Conservation (phyloP, 2,113 vertebrate species). For the Sterrhoptilus dennistouni region DNA sequence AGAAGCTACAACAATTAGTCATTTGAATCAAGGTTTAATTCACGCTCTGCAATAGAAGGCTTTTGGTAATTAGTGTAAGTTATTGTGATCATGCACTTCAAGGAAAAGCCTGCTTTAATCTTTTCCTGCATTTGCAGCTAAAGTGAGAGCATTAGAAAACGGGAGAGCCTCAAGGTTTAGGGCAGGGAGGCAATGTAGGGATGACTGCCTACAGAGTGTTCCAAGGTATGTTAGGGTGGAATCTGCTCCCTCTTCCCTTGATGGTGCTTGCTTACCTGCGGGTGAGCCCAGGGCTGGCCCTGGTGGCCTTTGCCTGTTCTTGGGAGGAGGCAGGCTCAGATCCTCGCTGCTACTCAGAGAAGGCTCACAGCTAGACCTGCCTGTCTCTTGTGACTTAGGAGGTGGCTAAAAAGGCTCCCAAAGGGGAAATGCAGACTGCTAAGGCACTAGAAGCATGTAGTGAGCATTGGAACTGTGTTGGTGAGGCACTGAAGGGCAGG, state of each 20-base stretch:
- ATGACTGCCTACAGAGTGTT: background rate
- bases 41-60: constrained; percentile 33
- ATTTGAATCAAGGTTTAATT: constrained; percentile 58
- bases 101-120: background rate
- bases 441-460: accelerated
- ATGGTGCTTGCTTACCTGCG: background rate
- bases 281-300: background rate
- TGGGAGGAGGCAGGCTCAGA: background rate
- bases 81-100: constrained; percentile 45
- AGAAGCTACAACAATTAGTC: constrained; percentile 43
- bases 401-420: background rate
- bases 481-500: constrained; percentile 2
- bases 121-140: background rate
- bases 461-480: background rate
- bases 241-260: background rate
- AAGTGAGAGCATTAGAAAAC: background rate
- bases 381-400: background rate
- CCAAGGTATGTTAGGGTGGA: background rate
- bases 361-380: background rate
- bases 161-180: background rate
- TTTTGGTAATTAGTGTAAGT: constrained; percentile 60
- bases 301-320: background rate
- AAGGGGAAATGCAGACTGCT: background rate
- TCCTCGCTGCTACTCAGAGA: background rate
- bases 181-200: background rate